Base-by-base conservation (phyloP, 2,888 invertebrate species). In the Tenthredo mesomela region DNA sequence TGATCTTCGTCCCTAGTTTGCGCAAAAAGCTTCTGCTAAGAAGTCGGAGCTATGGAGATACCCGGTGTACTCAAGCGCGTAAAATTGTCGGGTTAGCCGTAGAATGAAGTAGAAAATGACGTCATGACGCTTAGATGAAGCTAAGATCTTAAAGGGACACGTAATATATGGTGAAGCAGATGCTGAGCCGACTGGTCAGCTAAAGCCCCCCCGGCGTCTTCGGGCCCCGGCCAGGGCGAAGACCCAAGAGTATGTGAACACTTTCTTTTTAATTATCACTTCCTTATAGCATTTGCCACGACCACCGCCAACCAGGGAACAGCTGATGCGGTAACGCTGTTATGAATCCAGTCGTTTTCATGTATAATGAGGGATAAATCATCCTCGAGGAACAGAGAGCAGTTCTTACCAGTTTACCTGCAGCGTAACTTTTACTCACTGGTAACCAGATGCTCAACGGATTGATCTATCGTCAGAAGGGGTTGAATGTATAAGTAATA, bases 191-290 rank as follows among this genome's bases (percentile, higher is more conserved):
- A 67, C 33, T 61, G 82, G 82, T 82, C 82, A 82, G 47, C 67
- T 25, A 61, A 61, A 33, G 29, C 82, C 67, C 67, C 67, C 61
- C 67, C 82, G 82, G 67, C 67, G 67, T 37, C 82, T 40, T n/a
- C 15, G 40, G 80, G 21, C 61, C 82, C 15, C 25, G 61, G 12
- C 80, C 82, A 33, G 86, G 85, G 83, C 84, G 84, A 86, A 82
- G 85, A 82, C 86, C 84, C 84, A 85, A 82, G 77, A 86, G 85
- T 85, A 85, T 75, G 86, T 84, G 87, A 86, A 84, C 85, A 85
- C 87, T 86, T 88, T 88, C 86, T 88, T 89, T 89, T 89, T 89
- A 88, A 89, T 89, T 88, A 89, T 88, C 86, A 86, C 86, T 88
- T 87, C 89, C 88, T 88, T 86, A 87, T 87, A 73, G 85, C 40